Evolutionary conservation across 2,888 invertebrate genomes (phyloP).

Genomic region (Polylopha cassiicola): DNA sequence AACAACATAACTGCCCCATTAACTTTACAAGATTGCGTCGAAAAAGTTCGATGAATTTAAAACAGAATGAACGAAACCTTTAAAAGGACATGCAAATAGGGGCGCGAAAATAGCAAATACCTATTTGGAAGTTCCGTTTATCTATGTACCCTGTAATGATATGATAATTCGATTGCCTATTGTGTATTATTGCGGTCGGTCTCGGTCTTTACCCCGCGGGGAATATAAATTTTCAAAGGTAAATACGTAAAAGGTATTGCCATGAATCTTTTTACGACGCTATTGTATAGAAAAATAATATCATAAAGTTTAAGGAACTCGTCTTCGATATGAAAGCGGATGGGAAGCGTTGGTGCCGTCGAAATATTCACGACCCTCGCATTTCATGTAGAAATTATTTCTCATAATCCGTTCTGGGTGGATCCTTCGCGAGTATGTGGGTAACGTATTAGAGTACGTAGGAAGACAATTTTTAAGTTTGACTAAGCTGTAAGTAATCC

Average conservation of each 20-base stretch:
- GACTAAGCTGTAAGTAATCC: slow-evolving; percentile 66
- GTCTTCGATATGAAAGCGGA: slow-evolving; percentile 37
- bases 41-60: no score
- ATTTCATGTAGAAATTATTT: slow-evolving; percentile 17
- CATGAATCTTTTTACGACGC: slow-evolving; percentile 61
- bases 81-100: not conserved
- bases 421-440: slow-evolving; percentile 1
- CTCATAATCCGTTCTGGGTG: slow-evolving; percentile 8
- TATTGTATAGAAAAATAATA: slow-evolving; percentile 59
- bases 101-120: slow-evolving; percentile 7
- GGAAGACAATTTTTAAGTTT: slow-evolving; percentile 52
- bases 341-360: slow-evolving; percentile 28
- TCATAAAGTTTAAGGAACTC: slow-evolving; percentile 26
- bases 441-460: slow-evolving; percentile 3
- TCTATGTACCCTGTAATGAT: slow-evolving; percentile 44
- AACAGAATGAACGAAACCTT: no score
- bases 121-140: slow-evolving; percentile 37
- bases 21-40: no score
- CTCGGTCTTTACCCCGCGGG: slow-evolving; percentile 56
- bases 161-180: slow-evolving; percentile 72
- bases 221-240: slow-evolving; percentile 72
- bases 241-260: slow-evolving; percentile 61
- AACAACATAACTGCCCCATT: no score
- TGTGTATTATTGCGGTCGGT: slow-evolving; percentile 65
- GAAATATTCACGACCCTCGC: slow-evolving; percentile 12